A percentile compares a stretch with the other conserved stretches of the same genome.
Conservation (phyloP, 2,888 invertebrate species). For the Archaeoteleia sp. region DNA sequence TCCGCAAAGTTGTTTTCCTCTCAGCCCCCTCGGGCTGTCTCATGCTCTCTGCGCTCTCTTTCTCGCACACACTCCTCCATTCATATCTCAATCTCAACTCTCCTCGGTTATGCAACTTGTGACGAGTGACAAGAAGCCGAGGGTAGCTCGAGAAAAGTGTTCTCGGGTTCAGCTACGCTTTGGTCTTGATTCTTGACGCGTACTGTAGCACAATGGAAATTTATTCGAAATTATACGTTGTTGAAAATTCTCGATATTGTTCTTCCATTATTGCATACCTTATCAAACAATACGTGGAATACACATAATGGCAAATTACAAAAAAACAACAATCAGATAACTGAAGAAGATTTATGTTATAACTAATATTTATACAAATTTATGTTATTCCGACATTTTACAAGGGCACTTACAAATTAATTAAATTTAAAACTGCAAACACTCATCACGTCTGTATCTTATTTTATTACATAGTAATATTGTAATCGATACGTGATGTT, state of each 20-base stretch:
- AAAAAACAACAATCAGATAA: neutral
- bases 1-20: conserved; percentile 35
- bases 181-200: conserved; percentile 1
- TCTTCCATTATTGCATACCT: too few relatives aligned
- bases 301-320: neutral
- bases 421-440: neutral
- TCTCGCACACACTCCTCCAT: conserved; percentile 57
- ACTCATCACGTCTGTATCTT: neutral
- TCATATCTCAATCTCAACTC: conserved; percentile 60
- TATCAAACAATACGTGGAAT: too few relatives aligned
- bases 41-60: conserved; percentile 18
- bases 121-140: conserved; percentile 45
- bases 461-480: conserved; percentile 3
- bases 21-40: conserved; percentile 21
- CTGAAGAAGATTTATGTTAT: neutral
- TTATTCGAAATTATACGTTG: neutral
- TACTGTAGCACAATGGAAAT: conserved; percentile 1
- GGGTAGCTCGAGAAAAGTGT: conserved; percentile 15
- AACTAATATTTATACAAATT: too few relatives aligned
- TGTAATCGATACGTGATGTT: neutral
- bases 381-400: too few relatives aligned
- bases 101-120: conserved; percentile 62
- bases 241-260: neutral
- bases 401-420: neutral
- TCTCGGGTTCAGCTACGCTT: conserved; percentile 8